Evolutionary conservation across 2,797 vertebrate species (phyloP).

Genomic region (Clarias pachynema): DNA sequence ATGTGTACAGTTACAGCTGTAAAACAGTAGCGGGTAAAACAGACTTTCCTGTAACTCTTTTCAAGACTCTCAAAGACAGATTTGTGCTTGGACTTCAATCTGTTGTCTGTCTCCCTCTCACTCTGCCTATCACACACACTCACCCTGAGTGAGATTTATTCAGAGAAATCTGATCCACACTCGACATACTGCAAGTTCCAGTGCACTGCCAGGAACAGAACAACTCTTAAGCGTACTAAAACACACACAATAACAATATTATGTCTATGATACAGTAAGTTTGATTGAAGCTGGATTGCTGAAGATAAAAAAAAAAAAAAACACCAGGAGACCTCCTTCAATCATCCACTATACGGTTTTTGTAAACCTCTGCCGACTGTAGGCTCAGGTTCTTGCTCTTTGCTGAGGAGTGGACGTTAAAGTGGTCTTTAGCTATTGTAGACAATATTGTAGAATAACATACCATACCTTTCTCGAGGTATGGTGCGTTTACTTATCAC

Average conservation of each 20-base stretch:
- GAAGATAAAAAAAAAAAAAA: neutral
- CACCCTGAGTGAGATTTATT: neutral
- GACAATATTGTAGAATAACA: neutral
- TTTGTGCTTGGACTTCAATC: neutral
- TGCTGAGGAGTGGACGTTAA: neutral
- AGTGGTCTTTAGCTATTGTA: neutral
- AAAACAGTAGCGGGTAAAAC: neutral
- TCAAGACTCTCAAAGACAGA: neutral
- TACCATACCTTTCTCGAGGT: neutral
- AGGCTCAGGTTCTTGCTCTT: neutral
- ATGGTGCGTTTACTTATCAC: neutral
- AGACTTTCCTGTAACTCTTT: too few relatives aligned
- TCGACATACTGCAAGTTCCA: conserved; percentile 1
- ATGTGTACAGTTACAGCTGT: neutral
- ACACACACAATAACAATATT: neutral
- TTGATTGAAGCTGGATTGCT: neutral
- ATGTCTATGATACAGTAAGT: neutral
- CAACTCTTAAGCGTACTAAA: neutral
- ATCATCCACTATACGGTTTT: neutral
- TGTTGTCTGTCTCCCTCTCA: neutral
- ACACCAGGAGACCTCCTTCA: neutral
- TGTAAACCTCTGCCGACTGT: neutral
- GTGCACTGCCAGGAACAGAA: conserved; percentile 1
- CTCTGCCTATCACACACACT: neutral
- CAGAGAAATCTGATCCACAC: conserved; percentile 16